Evolutionary conservation across 2,113 vertebrate species (phyloP), one percentile per base, ranked within the genome.

Genomic region (Progne subis): DNA sequence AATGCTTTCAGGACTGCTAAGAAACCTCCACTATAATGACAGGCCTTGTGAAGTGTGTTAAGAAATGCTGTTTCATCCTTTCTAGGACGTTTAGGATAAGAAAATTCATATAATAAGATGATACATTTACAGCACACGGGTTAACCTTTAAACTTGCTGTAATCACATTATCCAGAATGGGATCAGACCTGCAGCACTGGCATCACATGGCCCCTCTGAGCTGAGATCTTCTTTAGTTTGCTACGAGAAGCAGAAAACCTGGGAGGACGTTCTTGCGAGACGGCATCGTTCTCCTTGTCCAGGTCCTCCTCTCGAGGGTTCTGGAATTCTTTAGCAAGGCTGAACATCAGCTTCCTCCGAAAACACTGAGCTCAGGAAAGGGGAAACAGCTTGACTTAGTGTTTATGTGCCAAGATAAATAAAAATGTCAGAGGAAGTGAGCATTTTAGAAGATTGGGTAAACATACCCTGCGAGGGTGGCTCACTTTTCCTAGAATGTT

Each of bases 351-450:
- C 83, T 94, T 82, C 90, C 53, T 63, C 59, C 80, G 61, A 80
- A 95, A 95, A 11, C 57, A 80, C 78, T 59, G 53, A 59, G 65
- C 86, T 92, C 86, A 74, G 81, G 88, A 85, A 85, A 94, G 61
- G 60, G 78, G 61, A 94, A 94, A 85, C 77, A 91, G 83, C 88
- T 82, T 80, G 61, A 39, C 74, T 87, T 26, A 11, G 70, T 14
- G 47, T 68, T 94, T 79, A 19, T 31, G n/a, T 70, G 92, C 91
- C 96, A 96, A 96, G 91, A 69, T 63, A 96, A 96, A 92, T 84
- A 93, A 57, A 86, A 91, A 67, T 84, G 86, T 71, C 90, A 88
- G 74, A 93, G 94, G 86, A 93, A 96, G 82, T 4, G 86, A 86
- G 52, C 17, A 3, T 69, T 86, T 79, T 12, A 56, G 47, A 86